phyloP scores from a whole-genome alignment of 2,888 invertebrate genomes.

The Amphipyra berbera region DNA sequence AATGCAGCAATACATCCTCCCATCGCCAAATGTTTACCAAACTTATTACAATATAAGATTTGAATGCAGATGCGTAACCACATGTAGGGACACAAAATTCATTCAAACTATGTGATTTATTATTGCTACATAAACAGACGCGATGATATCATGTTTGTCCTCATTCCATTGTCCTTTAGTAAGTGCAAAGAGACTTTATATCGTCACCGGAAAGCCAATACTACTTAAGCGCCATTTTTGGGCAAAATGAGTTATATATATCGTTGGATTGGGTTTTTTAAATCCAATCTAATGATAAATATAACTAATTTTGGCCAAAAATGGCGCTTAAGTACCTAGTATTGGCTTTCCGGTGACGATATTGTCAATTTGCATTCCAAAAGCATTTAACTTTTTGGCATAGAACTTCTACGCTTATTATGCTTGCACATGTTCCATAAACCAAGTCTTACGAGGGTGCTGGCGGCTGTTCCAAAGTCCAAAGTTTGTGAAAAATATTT shows the following conservation, averaged over 20 bases:
- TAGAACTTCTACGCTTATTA: conserved; percentile 13
- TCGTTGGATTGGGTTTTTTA: too few relatives aligned
- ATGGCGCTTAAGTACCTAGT: too few relatives aligned
- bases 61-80: conserved; percentile 2
- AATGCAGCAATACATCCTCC: not conserved
- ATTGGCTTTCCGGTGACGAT: too few relatives aligned
- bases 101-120: conserved; percentile 36
- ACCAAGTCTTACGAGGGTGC: conserved; percentile 1
- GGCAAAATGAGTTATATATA: too few relatives aligned
- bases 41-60: too few relatives aligned
- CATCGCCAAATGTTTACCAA: not conserved
- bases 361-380: conserved; percentile 46
- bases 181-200: conserved; percentile 36
- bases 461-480: not conserved
- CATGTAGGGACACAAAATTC: conserved; percentile 13
- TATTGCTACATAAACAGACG: conserved; percentile 19
- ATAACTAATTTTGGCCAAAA: too few relatives aligned
- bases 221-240: too few relatives aligned
- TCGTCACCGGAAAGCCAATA: too few relatives aligned
- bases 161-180: conserved; percentile 38
- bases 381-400: conserved; percentile 31
- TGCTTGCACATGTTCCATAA: conserved; percentile 34
- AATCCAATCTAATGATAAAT: too few relatives aligned
- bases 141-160: conserved; percentile 46
- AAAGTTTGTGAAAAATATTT: conserved; percentile 1